Evolutionary conservation across 2,888 invertebrate species (phyloP), one percentile per base, ranked within the genome.

Genomic region (Aelia acuminata): DNA sequence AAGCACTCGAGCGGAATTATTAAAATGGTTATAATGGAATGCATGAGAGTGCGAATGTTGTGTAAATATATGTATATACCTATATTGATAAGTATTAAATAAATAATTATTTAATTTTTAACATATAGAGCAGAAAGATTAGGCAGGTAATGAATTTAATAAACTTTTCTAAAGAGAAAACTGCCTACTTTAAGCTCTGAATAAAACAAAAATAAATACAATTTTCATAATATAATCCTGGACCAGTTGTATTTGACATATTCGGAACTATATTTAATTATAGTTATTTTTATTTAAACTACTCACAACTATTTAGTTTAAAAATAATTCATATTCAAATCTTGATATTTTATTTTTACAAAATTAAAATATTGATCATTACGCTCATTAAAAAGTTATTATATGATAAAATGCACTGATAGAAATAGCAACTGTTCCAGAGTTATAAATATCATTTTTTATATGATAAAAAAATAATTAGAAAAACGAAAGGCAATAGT

Each of bases 1-100:
- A 89, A 89, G 89, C 89, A 89, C 88, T 89, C 84, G 80, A 84
- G 86, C 89, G 87, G 53, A 84, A 85, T 87, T 84, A 89, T 88
- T 84, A 89, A 86, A 85, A 57, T 47, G 39, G 48, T 75, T 53
- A 53, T 43, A 86, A 43, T 53, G 87, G 63, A 87, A 87, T 47
- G 70, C 43, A 47, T 86, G 80, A 53, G 80, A 88, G 86, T 80
- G 57, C 88, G 80, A 87, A 80, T 84, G 84, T 80, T 49, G 39
- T 87, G 84, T 88, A 88, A 39, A 88, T 88, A 84, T 10, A n/a
- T 88, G 63, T 88, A 75, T 84, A 88, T 88, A 88, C 63, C 50
- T 88, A 49, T 43, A 84, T 84, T 43, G 31, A 53, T 84, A 88
- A 31, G 49, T 31, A 49, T 39, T 48, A 80, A 57, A 57, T 63